phyloP scores from a whole-genome alignment of 2,113 vertebrate species.

The Puffinus mauretanicus region DNA sequence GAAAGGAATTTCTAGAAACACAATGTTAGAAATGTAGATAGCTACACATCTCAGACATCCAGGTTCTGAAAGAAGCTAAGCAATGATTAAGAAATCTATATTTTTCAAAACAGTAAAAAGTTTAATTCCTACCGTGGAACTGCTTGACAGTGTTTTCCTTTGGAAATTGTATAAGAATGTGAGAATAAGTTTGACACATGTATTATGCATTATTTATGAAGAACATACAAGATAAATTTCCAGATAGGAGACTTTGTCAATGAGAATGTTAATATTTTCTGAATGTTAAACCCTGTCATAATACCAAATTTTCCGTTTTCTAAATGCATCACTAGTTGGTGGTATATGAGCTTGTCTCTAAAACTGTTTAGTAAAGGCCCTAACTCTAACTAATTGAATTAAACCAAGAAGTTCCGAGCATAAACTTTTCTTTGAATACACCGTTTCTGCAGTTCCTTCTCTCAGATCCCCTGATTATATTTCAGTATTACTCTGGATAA shows the following conservation, averaged over 20 bases:
- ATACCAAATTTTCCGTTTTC: neutral
- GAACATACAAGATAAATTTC: neutral
- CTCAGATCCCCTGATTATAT: neutral
- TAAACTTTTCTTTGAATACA: neutral
- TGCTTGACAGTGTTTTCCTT: neutral
- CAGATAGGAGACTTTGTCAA: neutral
- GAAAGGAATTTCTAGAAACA: neutral
- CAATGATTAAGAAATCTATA: neutral
- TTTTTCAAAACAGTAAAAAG: neutral
- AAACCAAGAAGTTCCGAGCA: neutral
- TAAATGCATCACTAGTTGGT: neutral
- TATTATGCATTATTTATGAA: neutral
- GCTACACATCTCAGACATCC: neutral
- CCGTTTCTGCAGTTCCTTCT: neutral
- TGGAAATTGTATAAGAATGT: neutral
- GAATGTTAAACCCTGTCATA: neutral
- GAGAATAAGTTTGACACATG: neutral
- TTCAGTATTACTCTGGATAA: neutral
- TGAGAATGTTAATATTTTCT: neutral
- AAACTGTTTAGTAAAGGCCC: neutral
- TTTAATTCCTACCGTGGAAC: neutral
- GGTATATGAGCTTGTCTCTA: neutral
- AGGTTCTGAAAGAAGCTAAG: neutral
- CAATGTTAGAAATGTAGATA: neutral
- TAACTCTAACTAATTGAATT: neutral